These are phyloP conservation scores for Pteruthius melanotis DNA, from an alignment of 2,113 vertebrate species.

Conservation along the genomic window DNA sequence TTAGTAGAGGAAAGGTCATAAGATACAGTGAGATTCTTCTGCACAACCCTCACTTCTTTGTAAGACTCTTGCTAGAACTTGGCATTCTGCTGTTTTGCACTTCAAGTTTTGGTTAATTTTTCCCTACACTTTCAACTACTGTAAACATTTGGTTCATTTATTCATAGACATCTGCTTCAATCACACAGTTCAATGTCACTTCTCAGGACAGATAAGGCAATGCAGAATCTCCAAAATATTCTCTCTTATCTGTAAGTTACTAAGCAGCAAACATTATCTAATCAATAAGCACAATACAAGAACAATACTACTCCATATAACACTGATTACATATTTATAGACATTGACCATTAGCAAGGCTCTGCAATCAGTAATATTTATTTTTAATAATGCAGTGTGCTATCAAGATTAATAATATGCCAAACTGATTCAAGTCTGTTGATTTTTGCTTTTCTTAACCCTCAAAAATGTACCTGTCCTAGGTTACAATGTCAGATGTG, in stretches of 20 bases:
- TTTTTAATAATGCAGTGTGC: constrained; percentile 11
- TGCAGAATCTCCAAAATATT: neutral
- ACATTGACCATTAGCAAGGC: constrained; percentile 6
- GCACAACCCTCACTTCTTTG: neutral
- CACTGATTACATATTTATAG: constrained; percentile 11
- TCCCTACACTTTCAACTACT: neutral
- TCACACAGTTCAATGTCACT: constrained; percentile 60
- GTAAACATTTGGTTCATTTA: constrained; percentile 29
- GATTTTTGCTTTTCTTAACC: neutral
- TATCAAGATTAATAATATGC: neutral
- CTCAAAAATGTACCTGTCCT: neutral
- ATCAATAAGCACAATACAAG: constrained; percentile 38
- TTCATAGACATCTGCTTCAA: constrained; percentile 54
- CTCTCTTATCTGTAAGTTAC: neutral
- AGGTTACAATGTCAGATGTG: too few relatives aligned
- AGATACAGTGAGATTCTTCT: neutral
- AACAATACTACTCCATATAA: constrained; percentile 35
- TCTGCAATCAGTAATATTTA: constrained; percentile 6
- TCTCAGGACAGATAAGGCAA: neutral
- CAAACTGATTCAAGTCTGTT: neutral
- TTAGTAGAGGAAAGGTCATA: constrained; percentile 34
- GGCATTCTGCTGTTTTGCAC: neutral
- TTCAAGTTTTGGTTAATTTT: constrained; percentile 28
- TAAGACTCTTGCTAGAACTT: neutral
- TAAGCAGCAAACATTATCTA: constrained; percentile 55